A percentile compares a stretch with the other conserved stretches of the same genome.
phyloP scores from a whole-genome alignment of 2,888 invertebrate species.

The Elmis aenea region DNA sequence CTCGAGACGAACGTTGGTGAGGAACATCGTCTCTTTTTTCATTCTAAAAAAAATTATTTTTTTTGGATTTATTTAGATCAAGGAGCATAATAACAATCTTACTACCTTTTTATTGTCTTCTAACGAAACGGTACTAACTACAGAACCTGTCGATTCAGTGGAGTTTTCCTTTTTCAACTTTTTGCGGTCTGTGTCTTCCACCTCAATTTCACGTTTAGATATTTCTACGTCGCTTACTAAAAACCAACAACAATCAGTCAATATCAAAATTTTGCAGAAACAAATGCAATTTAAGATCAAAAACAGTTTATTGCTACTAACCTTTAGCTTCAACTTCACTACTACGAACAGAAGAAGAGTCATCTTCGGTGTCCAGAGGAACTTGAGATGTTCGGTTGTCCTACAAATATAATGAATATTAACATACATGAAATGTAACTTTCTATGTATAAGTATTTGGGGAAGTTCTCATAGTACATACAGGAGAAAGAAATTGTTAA shows the following conservation, averaged over 20 bases:
- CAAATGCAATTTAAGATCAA: constrained; percentile 2
- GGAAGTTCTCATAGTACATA: no score
- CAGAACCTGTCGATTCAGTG: constrained; percentile 21
- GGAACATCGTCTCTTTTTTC: constrained; percentile 61
- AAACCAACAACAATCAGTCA: constrained; percentile 24
- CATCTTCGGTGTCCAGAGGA: constrained; percentile 89
- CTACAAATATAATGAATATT: constrained; percentile 47
- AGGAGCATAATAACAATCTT: constrained; percentile 1
- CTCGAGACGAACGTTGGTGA: constrained; percentile 53
- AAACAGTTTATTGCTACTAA: constrained; percentile 38
- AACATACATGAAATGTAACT: no score
- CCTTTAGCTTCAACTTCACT: constrained; percentile 79
- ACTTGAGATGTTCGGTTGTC: constrained; percentile 87
- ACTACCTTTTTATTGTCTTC: constrained; percentile 20
- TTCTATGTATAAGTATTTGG: no score
- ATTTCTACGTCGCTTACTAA: constrained; percentile 47
- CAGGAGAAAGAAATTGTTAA: no score
- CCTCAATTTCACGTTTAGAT: constrained; percentile 28
- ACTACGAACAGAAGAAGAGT: constrained; percentile 77
- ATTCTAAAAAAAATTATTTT: constrained; percentile 46
- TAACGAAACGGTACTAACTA: constrained; percentile 2
- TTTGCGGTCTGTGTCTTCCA: constrained; percentile 26
- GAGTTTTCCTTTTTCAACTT: constrained; percentile 29
- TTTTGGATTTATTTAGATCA: neutral
- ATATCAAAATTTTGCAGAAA: no score